These are phyloP conservation scores for Linurgus olivaceus DNA, from an alignment of 2,797 vertebrate species.

Conservation along the genomic window DNA sequence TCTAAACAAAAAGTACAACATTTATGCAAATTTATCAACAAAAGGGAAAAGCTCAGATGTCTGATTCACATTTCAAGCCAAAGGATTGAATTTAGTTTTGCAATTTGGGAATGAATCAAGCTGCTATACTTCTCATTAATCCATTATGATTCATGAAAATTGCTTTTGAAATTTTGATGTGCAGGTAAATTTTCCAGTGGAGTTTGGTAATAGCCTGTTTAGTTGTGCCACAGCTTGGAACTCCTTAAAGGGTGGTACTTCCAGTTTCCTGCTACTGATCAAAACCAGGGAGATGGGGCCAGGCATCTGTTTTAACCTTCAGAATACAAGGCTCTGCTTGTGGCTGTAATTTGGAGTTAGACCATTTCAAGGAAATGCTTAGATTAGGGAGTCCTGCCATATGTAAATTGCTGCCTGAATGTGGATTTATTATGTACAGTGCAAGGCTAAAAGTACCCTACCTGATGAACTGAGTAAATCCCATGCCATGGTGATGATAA, in stretches of 20 bases:
- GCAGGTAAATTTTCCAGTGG: neutral
- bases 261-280: neutral
- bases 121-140: neutral
- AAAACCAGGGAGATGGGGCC: neutral
- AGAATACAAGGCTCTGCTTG: neutral
- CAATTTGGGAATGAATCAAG: neutral
- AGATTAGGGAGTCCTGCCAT: neutral
- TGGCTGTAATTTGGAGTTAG: neutral
- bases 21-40: neutral
- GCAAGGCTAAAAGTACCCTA: fast-evolving
- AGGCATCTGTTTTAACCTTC: neutral
- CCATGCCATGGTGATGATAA: neutral
- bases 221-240: neutral
- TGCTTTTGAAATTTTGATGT: neutral
- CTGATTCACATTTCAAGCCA: neutral
- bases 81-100: neutral
- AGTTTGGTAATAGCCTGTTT: neutral
- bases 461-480: neutral
- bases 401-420: neutral
- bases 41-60: neutral
- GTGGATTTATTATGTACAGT: neutral
- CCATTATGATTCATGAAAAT: neutral
- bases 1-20: neutral
- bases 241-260: neutral
- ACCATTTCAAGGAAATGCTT: neutral